Evolutionary conservation across 2,888 invertebrate species (phyloP).

Genomic region (Agriopis marginaria): DNA sequence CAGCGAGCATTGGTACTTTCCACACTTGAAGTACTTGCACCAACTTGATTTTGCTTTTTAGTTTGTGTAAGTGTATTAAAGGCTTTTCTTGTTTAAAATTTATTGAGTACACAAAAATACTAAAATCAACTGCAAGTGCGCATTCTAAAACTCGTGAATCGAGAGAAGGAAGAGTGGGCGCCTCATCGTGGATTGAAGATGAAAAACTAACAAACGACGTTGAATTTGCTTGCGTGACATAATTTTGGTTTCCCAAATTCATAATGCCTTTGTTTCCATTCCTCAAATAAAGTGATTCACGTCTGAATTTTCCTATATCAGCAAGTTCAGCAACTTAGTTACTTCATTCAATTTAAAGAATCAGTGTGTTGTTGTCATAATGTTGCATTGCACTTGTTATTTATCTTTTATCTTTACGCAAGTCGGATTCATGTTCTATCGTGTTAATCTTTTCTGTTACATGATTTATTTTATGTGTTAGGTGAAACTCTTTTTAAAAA

Average conservation of each 20-base stretch:
- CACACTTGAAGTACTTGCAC: too few relatives aligned
- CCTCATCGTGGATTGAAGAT: too few relatives aligned
- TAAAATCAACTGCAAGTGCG: too few relatives aligned
- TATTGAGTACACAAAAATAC: too few relatives aligned
- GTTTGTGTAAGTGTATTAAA: too few relatives aligned
- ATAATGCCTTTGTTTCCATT: constrained; percentile 15
- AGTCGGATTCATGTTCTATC: constrained; percentile 44
- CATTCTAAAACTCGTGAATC: too few relatives aligned
- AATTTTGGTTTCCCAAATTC: not conserved
- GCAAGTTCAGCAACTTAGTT: constrained; percentile 17
- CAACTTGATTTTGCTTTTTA: too few relatives aligned
- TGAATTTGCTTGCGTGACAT: not conserved
- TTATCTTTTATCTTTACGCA: constrained; percentile 38
- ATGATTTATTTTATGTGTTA: constrained; percentile 29
- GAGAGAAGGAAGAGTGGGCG: too few relatives aligned
- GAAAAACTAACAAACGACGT: not conserved
- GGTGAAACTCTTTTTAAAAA: constrained; percentile 32
- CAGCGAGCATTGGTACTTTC: too few relatives aligned
- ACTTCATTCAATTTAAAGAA: not conserved
- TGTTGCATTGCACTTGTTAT: constrained; percentile 14
- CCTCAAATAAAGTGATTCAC: constrained; percentile 30
- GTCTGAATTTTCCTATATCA: constrained; percentile 17
- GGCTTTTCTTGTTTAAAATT: too few relatives aligned
- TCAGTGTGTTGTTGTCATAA: constrained; percentile 4
- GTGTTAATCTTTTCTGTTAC: constrained; percentile 35